Conservation (phyloP, 2,888 invertebrate genomes). For the Apantesis nais region DNA sequence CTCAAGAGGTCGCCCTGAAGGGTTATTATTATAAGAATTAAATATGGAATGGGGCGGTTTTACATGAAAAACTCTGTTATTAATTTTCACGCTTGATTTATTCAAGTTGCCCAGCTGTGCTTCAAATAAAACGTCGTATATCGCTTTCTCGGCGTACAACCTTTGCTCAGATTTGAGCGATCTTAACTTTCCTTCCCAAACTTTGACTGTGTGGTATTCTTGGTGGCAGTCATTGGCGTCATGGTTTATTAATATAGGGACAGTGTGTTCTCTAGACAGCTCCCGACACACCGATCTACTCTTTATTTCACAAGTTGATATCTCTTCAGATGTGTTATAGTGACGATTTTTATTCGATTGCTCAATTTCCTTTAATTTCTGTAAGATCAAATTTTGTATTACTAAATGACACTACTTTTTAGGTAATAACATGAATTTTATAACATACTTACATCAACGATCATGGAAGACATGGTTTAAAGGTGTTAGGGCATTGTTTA, state of each 20-base stretch:
- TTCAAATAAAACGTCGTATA: slow-evolving; percentile 19
- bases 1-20: not conserved
- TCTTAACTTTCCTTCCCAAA: slow-evolving; percentile 18
- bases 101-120: slow-evolving; percentile 17
- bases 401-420: not conserved
- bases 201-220: slow-evolving; percentile 16
- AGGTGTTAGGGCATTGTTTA: not conserved
- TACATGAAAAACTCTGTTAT: not conserved
- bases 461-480: slow-evolving; percentile 11
- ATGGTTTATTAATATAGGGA: not conserved
- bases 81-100: slow-evolving; percentile 20
- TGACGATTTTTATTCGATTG: not conserved
- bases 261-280: slow-evolving; percentile 2
- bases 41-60: slow-evolving; percentile 3
- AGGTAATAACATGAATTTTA: not conserved
- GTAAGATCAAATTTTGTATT: slow-evolving; percentile 1
- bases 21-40: not conserved
- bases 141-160: slow-evolving; percentile 21
- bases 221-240: slow-evolving; percentile 5
- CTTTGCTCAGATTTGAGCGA: slow-evolving; percentile 10
- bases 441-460: slow-evolving; percentile 12
- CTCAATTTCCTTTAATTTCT: slow-evolving; percentile 19
- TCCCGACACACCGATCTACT: not conserved
- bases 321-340: not conserved
- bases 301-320: not conserved